phyloP scores from a whole-genome alignment of 1,140 invertebrate genomes.

The Cotesia vestalis region DNA sequence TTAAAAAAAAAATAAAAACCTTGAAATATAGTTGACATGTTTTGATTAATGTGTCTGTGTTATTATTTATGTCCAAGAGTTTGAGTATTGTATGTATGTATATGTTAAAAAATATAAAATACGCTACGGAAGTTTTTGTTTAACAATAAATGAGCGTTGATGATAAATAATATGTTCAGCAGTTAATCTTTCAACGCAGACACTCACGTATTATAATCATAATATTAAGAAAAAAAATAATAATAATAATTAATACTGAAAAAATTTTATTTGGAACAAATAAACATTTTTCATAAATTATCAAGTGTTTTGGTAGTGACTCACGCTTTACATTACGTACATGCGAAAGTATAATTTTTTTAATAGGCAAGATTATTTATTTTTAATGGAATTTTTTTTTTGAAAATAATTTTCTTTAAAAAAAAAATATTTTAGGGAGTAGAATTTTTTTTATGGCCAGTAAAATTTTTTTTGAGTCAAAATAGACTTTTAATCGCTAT shows the following conservation, averaged over 20 bases:
- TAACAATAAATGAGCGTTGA: neutral
- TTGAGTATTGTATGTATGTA: neutral
- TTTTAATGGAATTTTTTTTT: no score
- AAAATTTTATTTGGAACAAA: neutral
- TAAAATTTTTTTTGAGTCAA: no score
- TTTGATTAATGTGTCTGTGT: conserved; percentile 42
- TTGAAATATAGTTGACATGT: conserved; percentile 30
- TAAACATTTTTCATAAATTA: no score
- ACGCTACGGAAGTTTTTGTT: conserved; percentile 13
- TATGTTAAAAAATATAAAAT: neutral
- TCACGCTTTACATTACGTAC: no score
- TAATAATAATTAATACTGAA: neutral
- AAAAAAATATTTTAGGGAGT: no score
- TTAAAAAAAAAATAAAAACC: neutral
- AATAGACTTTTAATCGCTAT: no score
- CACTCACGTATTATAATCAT: neutral
- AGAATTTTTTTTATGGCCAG: no score
- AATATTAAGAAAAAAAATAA: neutral
- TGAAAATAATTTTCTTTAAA: no score
- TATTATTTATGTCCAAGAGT: conserved; percentile 35
- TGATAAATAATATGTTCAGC: neutral
- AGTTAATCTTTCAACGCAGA: conserved; percentile 14
- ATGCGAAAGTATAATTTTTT: no score
- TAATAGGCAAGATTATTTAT: no score
- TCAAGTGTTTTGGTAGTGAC: no score